Evolutionary conservation across 2,797 vertebrate genomes (phyloP), one percentile per base, ranked within the genome.

Genomic region (Prionace glauca): DNA sequence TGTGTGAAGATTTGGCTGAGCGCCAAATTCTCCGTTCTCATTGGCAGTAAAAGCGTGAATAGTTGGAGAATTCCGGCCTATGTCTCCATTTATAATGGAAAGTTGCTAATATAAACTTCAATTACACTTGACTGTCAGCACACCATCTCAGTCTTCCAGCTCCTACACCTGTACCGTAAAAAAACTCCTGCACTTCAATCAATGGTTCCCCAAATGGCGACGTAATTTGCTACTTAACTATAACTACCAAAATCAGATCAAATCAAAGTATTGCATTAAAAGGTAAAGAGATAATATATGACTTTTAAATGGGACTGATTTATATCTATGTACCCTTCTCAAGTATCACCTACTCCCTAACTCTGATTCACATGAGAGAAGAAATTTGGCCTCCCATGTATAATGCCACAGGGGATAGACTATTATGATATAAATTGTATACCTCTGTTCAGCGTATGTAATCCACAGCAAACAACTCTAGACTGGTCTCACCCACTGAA

Each of bases 341-440:
- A 92, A 92, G 20, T 24, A 24, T 92, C n/a, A 1, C 20, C 20
- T 41, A 22, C 20, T 69, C 20, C 90, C n/a, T 41, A 67, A 65
- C 32, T 24, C 18, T 24, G n/a, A 69, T 92, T 92, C 90, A 92
- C n/a, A 65, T 92, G 62, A 56, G 65, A 92, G 9, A 69, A 62
- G 11, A 92, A 20, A 92, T 69, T 92, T 92, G 90, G 65, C 62
- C 69, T 92, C 65, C 65, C 65, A 24, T 41, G n/a, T 92, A 65
- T 69, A 92, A 92, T n/a, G 65, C 65, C 90, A 92, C n/a, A 92
- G 90, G 62, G 90, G 20, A 92, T 92, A 92, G 41, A 92, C 18
- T 36, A 92, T 22, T 41, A 69, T 56, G n/a, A 92, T n/a, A 67
- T 92, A 92, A 92, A 92, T 69, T 69, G n/a, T 67, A 92, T 69